These are phyloP conservation scores for Epizoanthus scotinus DNA, from an alignment of 92 coral and sea anemone genomes.

Conservation along the genomic window DNA sequence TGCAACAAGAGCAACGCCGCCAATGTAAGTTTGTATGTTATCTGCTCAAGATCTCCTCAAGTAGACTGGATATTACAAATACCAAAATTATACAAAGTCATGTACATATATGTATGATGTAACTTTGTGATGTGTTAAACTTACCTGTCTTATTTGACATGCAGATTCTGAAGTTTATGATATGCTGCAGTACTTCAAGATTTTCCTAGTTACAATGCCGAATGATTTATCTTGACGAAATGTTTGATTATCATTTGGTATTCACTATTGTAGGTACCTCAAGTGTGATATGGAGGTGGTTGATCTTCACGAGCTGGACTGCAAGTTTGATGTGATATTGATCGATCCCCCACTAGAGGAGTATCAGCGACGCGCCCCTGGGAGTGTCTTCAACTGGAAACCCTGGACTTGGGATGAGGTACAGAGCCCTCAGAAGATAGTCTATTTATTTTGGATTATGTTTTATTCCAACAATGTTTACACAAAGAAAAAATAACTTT, in stretches of 20 bases:
- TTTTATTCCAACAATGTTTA: too few relatives aligned
- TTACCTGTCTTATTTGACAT: too few relatives aligned
- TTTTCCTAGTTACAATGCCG: too few relatives aligned
- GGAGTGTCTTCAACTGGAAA: slow-evolving; percentile 91
- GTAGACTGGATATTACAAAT: neutral
- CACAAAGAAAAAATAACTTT: too few relatives aligned
- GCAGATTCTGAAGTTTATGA: neutral
- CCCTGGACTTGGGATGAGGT: slow-evolving; percentile 99
- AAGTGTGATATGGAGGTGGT: slow-evolving; percentile 77
- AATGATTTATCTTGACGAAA: too few relatives aligned
- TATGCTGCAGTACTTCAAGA: too few relatives aligned
- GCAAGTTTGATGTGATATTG: slow-evolving; percentile 93
- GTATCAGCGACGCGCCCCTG: slow-evolving; percentile 96
- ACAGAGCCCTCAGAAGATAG: too few relatives aligned
- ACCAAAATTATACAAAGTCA: too few relatives aligned
- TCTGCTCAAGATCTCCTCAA: neutral
- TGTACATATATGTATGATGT: too few relatives aligned
- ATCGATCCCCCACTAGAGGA: slow-evolving; percentile 99
- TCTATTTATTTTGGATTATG: too few relatives aligned
- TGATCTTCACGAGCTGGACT: slow-evolving; percentile 89
- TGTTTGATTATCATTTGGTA: neutral
- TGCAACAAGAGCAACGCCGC: slow-evolving; percentile 92
- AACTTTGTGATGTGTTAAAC: too few relatives aligned
- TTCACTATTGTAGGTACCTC: slow-evolving; percentile 90
- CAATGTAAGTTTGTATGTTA: slow-evolving; percentile 74